Conservation (phyloP, 2,888 invertebrate genomes). For the Zeuzera pyrina region DNA sequence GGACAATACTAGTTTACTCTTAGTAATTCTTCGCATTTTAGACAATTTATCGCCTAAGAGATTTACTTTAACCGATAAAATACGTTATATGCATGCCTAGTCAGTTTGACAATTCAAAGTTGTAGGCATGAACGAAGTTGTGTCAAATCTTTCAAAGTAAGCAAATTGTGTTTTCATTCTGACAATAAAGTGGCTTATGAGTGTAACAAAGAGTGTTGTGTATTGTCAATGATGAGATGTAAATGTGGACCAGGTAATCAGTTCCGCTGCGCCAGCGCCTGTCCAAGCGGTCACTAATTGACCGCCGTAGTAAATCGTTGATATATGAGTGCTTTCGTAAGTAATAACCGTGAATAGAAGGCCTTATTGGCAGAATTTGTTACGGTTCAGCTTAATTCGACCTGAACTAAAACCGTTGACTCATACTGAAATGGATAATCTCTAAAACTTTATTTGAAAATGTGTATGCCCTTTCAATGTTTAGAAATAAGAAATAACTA, state of each 20-base stretch:
- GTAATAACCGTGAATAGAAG: too few species aligned
- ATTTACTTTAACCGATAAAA: slow-evolving; percentile 13
- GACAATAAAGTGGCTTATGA: slow-evolving; percentile 30
- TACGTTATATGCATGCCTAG: not conserved
- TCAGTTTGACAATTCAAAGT: too few species aligned
- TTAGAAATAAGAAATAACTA: too few species aligned
- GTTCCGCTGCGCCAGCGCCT: slow-evolving; percentile 13
- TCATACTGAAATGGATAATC: too few species aligned
- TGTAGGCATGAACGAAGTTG: slow-evolving; percentile 2
- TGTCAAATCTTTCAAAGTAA: slow-evolving; percentile 18
- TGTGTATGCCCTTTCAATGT: too few species aligned
- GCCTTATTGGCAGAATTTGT: slow-evolving; percentile 3
- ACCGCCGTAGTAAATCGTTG: slow-evolving; percentile 53
- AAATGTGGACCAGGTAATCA: too few species aligned
- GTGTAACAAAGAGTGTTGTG: too few species aligned
- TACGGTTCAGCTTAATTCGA: too few species aligned
- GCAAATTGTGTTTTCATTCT: slow-evolving; percentile 17
- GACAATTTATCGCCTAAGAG: slow-evolving; percentile 16
- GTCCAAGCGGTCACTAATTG: slow-evolving; percentile 48
- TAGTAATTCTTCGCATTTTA: slow-evolving; percentile 15
- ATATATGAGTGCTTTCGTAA: slow-evolving; percentile 52
- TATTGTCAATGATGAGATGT: too few species aligned
- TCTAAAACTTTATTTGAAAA: too few species aligned
- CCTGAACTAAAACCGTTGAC: too few species aligned
- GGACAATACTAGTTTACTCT: slow-evolving; percentile 31